Evolutionary conservation across 2,888 invertebrate species (phyloP), one percentile per base, ranked within the genome.

Genomic region (Chironomus riparius): DNA sequence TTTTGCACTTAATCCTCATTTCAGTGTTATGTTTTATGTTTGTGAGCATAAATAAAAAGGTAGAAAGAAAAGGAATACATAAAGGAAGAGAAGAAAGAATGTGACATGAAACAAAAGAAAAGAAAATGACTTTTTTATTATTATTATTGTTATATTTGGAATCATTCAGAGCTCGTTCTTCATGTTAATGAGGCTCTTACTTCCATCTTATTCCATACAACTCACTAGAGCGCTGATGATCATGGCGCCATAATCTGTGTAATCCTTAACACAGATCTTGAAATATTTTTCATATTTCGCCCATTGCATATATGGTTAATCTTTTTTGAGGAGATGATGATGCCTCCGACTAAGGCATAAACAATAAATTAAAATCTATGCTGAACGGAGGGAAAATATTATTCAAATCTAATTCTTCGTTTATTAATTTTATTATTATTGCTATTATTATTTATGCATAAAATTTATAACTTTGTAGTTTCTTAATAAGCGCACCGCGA

Each of bases 1-100:
- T 69, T 70, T 56, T 71, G 71, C 56, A 71, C 71, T 71, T 71
- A 71, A 71, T 71, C 71, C 71, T n/a, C 56, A 56, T 56, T 56
- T 56, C 15, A 18, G 15, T 56, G 56, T 56, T 56, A 56, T 18
- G 38, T 56, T 56, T 56, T 15, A 56, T 56, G 56, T 56, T 56
- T 56, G n/a, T 56, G 15, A n/a, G 56, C 18, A 56, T 56, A 18
- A 56, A 56, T 56, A 56, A n/a, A 56, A 50, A 13, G 15, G 15
- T n/a, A 50, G 50, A 50, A n/a, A 50, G 28, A 28, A 28, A n/a
- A 28, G 28, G 28, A 28, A 28, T 28, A 28, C 28, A 28, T 28
- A 28, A 48, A 47, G 48, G 22, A 13, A 38, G 12, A 70, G 48
- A 7, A 70, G 15, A 48, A 47, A 12, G 38, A 15, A 68, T 13